Base-by-base conservation (phyloP, 2,113 vertebrate species). In the Hippocampus comes region DNA sequence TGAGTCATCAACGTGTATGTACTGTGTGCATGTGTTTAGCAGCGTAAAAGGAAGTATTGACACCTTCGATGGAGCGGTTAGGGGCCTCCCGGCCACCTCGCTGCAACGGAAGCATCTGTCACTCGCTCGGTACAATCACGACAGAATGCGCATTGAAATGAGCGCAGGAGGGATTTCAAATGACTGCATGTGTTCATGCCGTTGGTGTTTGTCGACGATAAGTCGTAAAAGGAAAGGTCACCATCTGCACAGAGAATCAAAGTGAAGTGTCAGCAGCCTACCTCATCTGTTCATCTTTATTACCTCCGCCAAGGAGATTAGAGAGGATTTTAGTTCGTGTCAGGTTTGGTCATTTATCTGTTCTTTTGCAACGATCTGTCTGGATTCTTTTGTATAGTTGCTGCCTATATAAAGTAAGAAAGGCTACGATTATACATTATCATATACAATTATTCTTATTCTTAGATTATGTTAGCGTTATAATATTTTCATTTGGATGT, bases 1-100 rank as follows among this genome's bases (percentile, higher is more conserved):
- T 82, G 68, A 82, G 76, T 86, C 57, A 60, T 86, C 53, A 63
- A 15, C 21, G 10, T 34, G 49, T 30, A 14, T 51, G 21, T 23
- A 38, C 38, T 41, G 61, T 20, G 25, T 59, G 56, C 20, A 18
- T 63, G 63, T 43, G 63, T 46, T n/a, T 48, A 6, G 21, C 43
- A 46, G 23, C 14, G 12, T 48, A 18, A 27, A 46, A 66, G n/a
- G 64, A 48, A 27, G 64, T 48, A 15, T 1, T 15, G 5, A n/a
- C 41, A 0, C 63, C 63, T 42, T 42, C n/a, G 42, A 38, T n/a
- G 5, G 8, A 23, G 64, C 43, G 23, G 64, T 66, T 66, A 15
- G 42, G 8, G 10, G n/a, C 8, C 7, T 23, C 18, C n/a, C 21
- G 1, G 27, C 61, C 61, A n/a, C 34, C 5, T 63, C n/a, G 34